These are phyloP conservation scores for Hystrix brachyura DNA, from an alignment of 2,113 vertebrate species.

Conservation along the genomic window DNA sequence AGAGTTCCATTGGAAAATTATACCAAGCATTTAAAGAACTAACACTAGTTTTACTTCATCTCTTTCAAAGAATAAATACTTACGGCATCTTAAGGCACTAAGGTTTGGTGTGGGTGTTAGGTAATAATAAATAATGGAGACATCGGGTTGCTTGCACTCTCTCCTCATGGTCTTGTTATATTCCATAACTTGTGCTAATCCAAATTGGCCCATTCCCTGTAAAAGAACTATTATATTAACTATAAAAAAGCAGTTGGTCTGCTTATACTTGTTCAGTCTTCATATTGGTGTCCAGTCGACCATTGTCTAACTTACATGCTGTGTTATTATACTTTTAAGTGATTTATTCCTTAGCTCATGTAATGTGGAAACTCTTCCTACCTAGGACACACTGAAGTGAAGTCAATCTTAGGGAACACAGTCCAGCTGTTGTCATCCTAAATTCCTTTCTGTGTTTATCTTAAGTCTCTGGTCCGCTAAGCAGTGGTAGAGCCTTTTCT, in stretches of 20 bases:
- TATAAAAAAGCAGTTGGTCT: background rate
- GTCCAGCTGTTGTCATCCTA: background rate
- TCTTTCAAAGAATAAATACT: background rate
- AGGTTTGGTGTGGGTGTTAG: background rate
- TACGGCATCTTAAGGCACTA: background rate
- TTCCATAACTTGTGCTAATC: background rate
- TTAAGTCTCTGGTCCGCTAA: slow-evolving; percentile 6
- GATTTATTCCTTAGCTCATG: background rate
- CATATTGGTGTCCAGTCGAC: background rate
- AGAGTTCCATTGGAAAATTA: background rate
- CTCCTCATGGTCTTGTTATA: background rate
- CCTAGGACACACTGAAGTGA: background rate
- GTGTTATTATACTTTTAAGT: slow-evolving; percentile 1
- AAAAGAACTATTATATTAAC: slow-evolving; percentile 10
- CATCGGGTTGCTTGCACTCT: background rate
- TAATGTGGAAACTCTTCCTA: background rate
- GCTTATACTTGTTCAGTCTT: background rate
- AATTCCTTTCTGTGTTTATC: background rate
- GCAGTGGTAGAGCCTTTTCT: background rate
- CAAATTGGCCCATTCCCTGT: background rate
- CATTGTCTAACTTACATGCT: background rate
- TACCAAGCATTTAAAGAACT: background rate
- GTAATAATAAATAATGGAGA: slow-evolving; percentile 3
- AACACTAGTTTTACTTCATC: background rate
- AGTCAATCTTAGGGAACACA: background rate